Conservation (phyloP, 2,888 invertebrate species). For the Mythimna impura region DNA sequence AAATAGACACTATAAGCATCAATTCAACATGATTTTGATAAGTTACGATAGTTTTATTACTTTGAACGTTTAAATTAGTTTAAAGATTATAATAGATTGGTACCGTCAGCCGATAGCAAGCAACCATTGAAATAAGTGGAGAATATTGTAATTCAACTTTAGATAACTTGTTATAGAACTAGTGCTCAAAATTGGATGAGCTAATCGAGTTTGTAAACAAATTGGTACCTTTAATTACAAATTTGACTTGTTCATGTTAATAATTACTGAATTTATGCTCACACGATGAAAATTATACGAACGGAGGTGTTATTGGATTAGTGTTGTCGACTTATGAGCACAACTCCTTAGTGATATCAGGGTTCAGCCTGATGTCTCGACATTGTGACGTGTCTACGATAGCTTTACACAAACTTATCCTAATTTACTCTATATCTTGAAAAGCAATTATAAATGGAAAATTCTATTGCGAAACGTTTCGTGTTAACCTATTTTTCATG, state of each 20-base stretch:
- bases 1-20: conserved; percentile 62
- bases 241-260: conserved; percentile 45
- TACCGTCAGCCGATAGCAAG: conserved; percentile 15
- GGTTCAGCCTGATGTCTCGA: conserved; percentile 16
- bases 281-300: conserved; percentile 24
- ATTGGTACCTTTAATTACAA: conserved; percentile 37
- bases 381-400: conserved; percentile 28
- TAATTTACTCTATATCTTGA: not conserved
- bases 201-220: conserved; percentile 43
- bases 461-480: not conserved
- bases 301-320: conserved; percentile 43
- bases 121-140: conserved; percentile 13
- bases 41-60: conserved; percentile 49
- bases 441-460: not conserved
- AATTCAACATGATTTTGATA: conserved; percentile 66
- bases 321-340: conserved; percentile 22
- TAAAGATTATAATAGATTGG: conserved; percentile 23
- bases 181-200: conserved; percentile 33
- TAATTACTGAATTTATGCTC: conserved; percentile 43
- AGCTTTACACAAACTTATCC: conserved; percentile 8
- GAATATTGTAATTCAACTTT: conserved; percentile 38
- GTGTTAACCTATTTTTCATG: not conserved
- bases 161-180: conserved; percentile 21
- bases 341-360: conserved; percentile 5
- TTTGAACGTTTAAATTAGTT: conserved; percentile 41